Conservation (phyloP, 2,888 invertebrate genomes). For the Meteorus cinctellus region DNA sequence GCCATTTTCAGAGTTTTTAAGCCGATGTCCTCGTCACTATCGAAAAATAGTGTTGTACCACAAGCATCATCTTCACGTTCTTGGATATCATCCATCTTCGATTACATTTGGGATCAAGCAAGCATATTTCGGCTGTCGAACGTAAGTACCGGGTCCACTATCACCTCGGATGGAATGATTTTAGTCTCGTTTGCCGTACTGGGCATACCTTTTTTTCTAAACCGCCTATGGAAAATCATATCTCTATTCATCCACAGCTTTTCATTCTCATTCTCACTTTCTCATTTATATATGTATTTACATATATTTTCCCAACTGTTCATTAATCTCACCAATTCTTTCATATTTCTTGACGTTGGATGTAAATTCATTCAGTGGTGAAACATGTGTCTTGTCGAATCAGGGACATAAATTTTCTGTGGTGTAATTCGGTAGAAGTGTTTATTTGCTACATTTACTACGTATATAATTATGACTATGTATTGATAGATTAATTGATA, state of each 20-base stretch:
- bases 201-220: neutral
- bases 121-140: constrained; percentile 70
- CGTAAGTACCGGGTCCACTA: constrained; percentile 63
- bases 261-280: neutral
- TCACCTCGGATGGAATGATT: constrained; percentile 16
- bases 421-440: neutral
- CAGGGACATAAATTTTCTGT: neutral
- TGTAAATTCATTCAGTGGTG: neutral
- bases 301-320: neutral
- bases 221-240: neutral
- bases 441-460: neutral
- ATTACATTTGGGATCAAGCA: constrained; percentile 73
- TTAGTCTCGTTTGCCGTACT: neutral
- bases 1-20: constrained; percentile 69
- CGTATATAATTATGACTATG: neutral
- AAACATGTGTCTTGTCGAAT: neutral
- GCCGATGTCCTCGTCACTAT: constrained; percentile 72
- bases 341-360: neutral
- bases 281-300: neutral
- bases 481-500: neutral
- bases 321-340: neutral
- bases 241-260: neutral
- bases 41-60: constrained; percentile 70
- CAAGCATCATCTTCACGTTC: constrained; percentile 70
- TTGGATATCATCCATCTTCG: constrained; percentile 72